These are phyloP conservation scores for Saturnia japonica DNA, from an alignment of 2,888 invertebrate species.

Conservation along the genomic window DNA sequence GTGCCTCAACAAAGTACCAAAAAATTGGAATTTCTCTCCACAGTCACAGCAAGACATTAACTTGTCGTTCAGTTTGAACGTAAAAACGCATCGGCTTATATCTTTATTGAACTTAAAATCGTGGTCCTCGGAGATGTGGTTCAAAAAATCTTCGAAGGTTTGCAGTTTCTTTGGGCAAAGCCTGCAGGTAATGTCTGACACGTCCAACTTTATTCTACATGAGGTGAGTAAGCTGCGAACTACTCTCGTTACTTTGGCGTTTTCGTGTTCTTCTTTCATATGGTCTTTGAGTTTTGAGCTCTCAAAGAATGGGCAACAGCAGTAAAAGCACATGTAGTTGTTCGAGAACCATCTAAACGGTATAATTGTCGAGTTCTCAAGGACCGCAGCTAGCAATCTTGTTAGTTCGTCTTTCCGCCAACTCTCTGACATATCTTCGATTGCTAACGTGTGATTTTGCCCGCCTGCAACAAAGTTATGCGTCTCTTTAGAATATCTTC, in stretches of 20 bases:
- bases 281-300: conserved; percentile 42
- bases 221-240: conserved; percentile 38
- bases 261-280: conserved; percentile 45
- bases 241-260: conserved; percentile 40
- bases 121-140: conserved; percentile 41
- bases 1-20: conserved; percentile 52
- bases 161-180: conserved; percentile 38
- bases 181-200: conserved; percentile 48
- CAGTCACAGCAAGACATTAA: conserved; percentile 54
- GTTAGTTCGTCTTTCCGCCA: conserved; percentile 42
- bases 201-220: conserved; percentile 49
- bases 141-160: conserved; percentile 42
- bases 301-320: conserved; percentile 45
- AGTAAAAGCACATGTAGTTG: conserved; percentile 54
- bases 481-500: neutral
- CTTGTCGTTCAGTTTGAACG: conserved; percentile 51
- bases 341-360: conserved; percentile 53
- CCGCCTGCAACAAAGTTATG: conserved; percentile 35
- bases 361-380: conserved; percentile 49
- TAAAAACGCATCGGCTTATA: conserved; percentile 37
- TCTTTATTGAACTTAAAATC: conserved; percentile 43
- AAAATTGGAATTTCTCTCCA: conserved; percentile 50
- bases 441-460: conserved; percentile 14
- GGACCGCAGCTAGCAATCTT: conserved; percentile 37
- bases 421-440: conserved; percentile 28